These are phyloP conservation scores for Nebria brevicollis DNA, from an alignment of 2,888 invertebrate species.

Conservation along the genomic window DNA sequence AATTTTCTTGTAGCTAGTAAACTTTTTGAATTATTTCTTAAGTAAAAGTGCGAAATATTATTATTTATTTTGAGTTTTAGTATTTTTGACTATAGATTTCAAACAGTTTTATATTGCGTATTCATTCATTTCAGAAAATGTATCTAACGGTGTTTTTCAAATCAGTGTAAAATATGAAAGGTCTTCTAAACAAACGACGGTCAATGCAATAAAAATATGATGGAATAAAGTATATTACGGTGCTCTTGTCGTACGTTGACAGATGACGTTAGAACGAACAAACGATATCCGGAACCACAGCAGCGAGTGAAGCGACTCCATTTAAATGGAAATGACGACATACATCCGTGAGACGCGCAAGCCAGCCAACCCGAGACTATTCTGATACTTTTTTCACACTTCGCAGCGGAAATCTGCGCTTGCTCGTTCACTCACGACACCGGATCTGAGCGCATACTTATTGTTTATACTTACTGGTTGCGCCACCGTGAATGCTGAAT, in stretches of 20 bases:
- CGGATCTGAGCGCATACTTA: slow-evolving; percentile 26
- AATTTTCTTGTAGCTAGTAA: too few species aligned
- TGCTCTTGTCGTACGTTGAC: slow-evolving; percentile 35
- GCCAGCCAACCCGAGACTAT: slow-evolving; percentile 2
- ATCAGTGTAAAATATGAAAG: too few species aligned
- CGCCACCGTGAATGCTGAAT: slow-evolving; percentile 23
- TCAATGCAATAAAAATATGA: background rate
- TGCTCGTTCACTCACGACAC: background rate
- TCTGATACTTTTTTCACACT: slow-evolving; percentile 37
- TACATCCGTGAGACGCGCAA: slow-evolving; percentile 18
- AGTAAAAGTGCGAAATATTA: too few species aligned
- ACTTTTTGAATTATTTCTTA: too few species aligned
- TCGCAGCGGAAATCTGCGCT: slow-evolving; percentile 19
- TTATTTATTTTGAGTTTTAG: too few species aligned
- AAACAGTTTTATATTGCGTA: too few species aligned
- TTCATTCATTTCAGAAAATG: too few species aligned
- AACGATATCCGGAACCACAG: slow-evolving; percentile 44
- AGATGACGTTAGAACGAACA: slow-evolving; percentile 44
- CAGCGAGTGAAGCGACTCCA: slow-evolving; percentile 37
- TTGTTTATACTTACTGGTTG: slow-evolving; percentile 42
- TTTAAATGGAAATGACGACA: slow-evolving; percentile 47
- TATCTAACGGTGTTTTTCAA: too few species aligned
- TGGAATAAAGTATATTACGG: slow-evolving; percentile 3
- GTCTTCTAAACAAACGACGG: too few species aligned
- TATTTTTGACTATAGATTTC: too few species aligned